Percentiles rank a stretch among this genome's conserved stretches.
Conservation (phyloP, 2,113 vertebrate species). For the Labeo catla region DNA sequence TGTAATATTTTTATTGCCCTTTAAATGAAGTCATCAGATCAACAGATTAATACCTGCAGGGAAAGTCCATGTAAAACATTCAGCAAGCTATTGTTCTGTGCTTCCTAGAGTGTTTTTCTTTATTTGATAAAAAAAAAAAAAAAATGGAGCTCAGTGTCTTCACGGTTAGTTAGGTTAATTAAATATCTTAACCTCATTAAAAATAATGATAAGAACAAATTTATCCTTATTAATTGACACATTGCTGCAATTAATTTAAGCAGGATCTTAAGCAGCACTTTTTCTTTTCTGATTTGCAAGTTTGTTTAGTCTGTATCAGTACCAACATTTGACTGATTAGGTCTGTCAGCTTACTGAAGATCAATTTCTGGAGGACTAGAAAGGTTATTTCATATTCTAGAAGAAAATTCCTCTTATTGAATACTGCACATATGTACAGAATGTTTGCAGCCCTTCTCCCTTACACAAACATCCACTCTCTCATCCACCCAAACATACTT, state of each 20-base stretch:
- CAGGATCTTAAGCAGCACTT: neutral
- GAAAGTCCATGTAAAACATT: neutral
- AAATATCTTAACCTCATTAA: neutral
- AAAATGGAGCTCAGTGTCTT: neutral
- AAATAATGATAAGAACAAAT: neutral
- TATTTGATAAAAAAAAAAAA: neutral
- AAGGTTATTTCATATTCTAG: neutral
- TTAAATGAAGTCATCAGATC: neutral
- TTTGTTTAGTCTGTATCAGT: neutral
- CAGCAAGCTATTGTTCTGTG: neutral
- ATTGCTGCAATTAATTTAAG: neutral
- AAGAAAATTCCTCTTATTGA: neutral
- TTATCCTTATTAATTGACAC: neutral
- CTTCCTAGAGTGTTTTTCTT: neutral
- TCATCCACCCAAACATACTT: neutral
- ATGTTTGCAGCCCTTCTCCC: neutral
- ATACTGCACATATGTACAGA: neutral
- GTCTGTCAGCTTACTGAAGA: constrained; percentile 1
- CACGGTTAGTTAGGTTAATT: neutral
- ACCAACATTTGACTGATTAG: neutral
- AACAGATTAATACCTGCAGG: constrained; percentile 4
- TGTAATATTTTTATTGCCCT: neutral
- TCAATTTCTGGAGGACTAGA: neutral
- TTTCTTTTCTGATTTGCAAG: no score
- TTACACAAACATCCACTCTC: neutral